phyloP scores from a whole-genome alignment of 1,140 invertebrate genomes.

The Panulirus ornatus region DNA sequence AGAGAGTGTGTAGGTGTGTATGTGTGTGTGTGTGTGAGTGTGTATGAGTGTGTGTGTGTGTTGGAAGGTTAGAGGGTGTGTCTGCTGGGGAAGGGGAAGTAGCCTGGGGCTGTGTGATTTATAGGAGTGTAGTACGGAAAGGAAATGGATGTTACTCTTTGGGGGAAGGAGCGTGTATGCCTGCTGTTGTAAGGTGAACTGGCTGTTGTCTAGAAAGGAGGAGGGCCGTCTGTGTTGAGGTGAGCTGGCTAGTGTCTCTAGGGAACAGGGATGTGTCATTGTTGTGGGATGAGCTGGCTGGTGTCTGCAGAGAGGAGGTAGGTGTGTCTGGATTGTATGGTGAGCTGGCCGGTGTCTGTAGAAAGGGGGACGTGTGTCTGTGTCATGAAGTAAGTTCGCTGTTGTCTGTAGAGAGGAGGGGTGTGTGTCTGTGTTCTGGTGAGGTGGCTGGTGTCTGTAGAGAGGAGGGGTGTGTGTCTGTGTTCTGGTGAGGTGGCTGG shows the following conservation, averaged over 20 bases:
- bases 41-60: not conserved
- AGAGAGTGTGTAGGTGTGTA: too few relatives aligned
- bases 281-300: too few relatives aligned
- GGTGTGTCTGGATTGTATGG: not conserved
- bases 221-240: not conserved
- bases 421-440: not conserved
- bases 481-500: not conserved
- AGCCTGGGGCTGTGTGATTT: too few relatives aligned
- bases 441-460: not conserved
- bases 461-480: not conserved
- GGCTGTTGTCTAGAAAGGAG: too few relatives aligned
- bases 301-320: too few relatives aligned
- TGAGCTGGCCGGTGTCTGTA: not conserved
- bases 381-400: too few relatives aligned
- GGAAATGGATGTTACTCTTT: too few relatives aligned
- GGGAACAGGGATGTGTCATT: too few relatives aligned
- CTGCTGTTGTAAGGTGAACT: too few relatives aligned
- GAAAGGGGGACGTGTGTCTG: too few relatives aligned
- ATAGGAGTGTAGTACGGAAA: not conserved
- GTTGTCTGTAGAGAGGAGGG: too few relatives aligned
- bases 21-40: not conserved
- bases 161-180: too few relatives aligned
- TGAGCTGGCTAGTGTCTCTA: not conserved
- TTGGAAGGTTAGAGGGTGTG: not conserved
- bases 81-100: not conserved